Evolutionary conservation across 2,797 vertebrate species (phyloP).

Genomic region (Pempheris klunzingeri): DNA sequence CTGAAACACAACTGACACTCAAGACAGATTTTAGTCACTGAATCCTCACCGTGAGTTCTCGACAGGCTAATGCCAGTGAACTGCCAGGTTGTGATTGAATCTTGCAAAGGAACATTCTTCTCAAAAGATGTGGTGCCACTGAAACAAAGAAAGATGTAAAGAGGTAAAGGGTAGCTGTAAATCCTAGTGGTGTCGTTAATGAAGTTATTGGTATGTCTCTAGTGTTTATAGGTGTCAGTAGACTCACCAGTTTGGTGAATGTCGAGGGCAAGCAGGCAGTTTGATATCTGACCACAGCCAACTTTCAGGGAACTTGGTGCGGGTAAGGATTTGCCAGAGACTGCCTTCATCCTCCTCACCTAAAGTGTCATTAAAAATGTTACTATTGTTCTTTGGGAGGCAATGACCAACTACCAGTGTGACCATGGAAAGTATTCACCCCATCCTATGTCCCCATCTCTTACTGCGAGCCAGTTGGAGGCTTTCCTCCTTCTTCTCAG

Average conservation of each 20-base stretch:
- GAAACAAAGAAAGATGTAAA: conserved; percentile 6
- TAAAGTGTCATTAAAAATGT: conserved; percentile 40
- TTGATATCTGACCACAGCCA: conserved; percentile 86
- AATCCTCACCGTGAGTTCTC: conserved; percentile 64
- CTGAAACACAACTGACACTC: too few species aligned
- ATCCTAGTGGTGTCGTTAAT: too few species aligned
- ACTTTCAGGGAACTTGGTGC: conserved; percentile 88
- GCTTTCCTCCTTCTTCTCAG: conserved; percentile 41
- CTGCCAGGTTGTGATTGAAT: conserved; percentile 95
- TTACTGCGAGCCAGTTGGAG: conserved; percentile 78
- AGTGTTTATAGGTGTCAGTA: background rate
- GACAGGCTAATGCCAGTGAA: conserved; percentile 90
- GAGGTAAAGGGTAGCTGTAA: too few species aligned
- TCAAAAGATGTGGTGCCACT: conserved; percentile 9
- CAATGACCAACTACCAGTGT: background rate
- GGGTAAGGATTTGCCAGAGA: conserved; percentile 80
- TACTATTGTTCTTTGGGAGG: background rate
- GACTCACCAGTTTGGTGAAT: conserved; percentile 77
- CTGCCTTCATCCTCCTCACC: conserved; percentile 75
- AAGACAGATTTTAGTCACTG: too few species aligned
- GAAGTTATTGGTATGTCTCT: background rate
- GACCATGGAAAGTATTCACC: background rate
- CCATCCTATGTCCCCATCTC: conserved; percentile 21
- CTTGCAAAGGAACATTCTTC: conserved; percentile 81
- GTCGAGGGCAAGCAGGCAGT: conserved; percentile 53